Conservation (phyloP, 2,113 vertebrate species). For the Cyphomyrus discorhynchus region DNA sequence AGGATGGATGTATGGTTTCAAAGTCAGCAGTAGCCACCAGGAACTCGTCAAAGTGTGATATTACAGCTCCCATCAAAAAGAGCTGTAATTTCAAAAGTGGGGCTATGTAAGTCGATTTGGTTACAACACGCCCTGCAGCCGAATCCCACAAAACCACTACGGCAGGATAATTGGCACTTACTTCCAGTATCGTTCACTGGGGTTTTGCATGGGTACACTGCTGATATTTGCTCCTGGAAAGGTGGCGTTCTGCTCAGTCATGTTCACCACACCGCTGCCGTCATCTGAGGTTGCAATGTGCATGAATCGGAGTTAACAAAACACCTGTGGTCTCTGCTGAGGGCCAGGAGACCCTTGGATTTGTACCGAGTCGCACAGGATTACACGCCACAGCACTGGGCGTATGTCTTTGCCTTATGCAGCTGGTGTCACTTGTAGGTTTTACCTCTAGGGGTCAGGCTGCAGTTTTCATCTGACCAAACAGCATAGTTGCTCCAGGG, state of each 20-base stretch:
- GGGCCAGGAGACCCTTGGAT: not conserved
- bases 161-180: constrained; percentile 55
- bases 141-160: not conserved
- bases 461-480: constrained; percentile 69
- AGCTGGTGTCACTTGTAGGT: not conserved
- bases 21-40: not conserved
- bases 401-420: not conserved
- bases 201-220: constrained; percentile 57
- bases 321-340: not conserved
- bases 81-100: not conserved
- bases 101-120: not conserved
- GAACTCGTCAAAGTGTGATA: not conserved
- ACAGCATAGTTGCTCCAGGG: constrained; percentile 72
- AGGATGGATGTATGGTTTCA: not conserved
- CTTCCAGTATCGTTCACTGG: constrained; percentile 91
- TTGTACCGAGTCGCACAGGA: not conserved
- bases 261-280: constrained; percentile 42
- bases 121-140: not conserved
- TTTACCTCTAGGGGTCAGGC: constrained; percentile 60
- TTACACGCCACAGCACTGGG: not conserved
- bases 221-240: constrained; percentile 30
- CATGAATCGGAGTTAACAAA: constrained; percentile 36
- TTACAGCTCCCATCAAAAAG: not conserved
- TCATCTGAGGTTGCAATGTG: constrained; percentile 31
- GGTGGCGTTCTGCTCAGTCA: constrained; percentile 48